phyloP scores from a whole-genome alignment of 2,888 invertebrate genomes.

The Torymus texanus region DNA sequence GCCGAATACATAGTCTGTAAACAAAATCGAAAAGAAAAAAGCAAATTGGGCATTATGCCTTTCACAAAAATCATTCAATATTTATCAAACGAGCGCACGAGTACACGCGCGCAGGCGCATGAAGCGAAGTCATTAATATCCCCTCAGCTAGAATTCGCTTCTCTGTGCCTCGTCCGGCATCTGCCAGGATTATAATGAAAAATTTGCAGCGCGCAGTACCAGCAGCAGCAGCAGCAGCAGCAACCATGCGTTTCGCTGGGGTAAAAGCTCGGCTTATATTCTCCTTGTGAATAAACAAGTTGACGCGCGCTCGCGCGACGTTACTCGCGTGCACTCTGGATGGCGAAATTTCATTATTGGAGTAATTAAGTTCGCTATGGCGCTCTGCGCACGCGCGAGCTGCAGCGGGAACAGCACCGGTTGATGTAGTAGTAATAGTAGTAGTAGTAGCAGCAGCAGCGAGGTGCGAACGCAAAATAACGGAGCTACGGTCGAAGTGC shows the following conservation, averaged over 20 bases:
- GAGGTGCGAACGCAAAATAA: background rate
- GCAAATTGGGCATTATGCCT: too few relatives aligned
- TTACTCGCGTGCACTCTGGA: background rate
- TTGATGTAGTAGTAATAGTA: background rate
- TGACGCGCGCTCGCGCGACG: background rate
- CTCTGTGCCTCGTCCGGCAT: background rate
- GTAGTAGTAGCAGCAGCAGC: background rate
- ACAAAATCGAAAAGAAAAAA: too few relatives aligned
- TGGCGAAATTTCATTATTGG: constrained; percentile 46
- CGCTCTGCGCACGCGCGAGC: background rate
- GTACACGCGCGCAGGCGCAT: background rate
- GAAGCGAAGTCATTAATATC: constrained; percentile 16
- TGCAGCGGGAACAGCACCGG: background rate
- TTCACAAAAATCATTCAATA: constrained; percentile 20
- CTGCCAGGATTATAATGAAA: constrained; percentile 34
- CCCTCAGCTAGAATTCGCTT: background rate
- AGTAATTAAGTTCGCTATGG: constrained; percentile 40
- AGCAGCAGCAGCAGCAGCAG: too few relatives aligned
- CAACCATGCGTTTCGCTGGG: background rate
- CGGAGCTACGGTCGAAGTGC: constrained; percentile 17
- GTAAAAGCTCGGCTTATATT: constrained; percentile 45
- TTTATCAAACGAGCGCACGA: constrained; percentile 32
- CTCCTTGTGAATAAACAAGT: constrained; percentile 54
- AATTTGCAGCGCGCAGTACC: constrained; percentile 27
- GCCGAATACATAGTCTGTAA: too few relatives aligned